Evolutionary conservation across 1,140 invertebrate species (phyloP), one percentile per base, ranked within the genome.

Genomic region (Dendrolimus kikuchii): DNA sequence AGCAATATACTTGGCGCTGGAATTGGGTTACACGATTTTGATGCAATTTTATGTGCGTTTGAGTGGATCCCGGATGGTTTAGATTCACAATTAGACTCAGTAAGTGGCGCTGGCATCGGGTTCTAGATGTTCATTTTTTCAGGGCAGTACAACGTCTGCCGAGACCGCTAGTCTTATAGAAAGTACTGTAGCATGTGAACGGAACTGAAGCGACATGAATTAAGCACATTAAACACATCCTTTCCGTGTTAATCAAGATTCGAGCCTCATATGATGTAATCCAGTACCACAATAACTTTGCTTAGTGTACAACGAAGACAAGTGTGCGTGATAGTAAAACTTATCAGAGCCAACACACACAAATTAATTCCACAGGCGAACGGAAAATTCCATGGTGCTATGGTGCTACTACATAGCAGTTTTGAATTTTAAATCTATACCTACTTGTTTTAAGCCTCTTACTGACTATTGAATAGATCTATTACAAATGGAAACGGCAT

Each of bases 361-460:
- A 59, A 55, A 63, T 63, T 63, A 61, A 62, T 59, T 59, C 59
- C 51, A 64, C 60, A 57, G 51, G 46, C 39, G 46, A 51, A 38
- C 71, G 73, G 73, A 76, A 76, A 74, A 60, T 76, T 74, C 73
- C 73, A 76, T 60, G 48, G 59, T 46, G 49, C 41, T 40, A 51
- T 38, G 45, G 64, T 51, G 57, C 41, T 68, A 23, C 36, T 37
- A 49, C n/a, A 51, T 6, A n/a, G 7, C 23, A 10, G 42, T 48
- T 68, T 69, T 64, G 62, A 66, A 77, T 59, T 77, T 70, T 62
- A 74, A 72, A 70, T 67, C 54, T 46, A 59, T 43, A 48, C 60
- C 23, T 23, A 23, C 23, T 64, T 55, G 53, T 53, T 52, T 64
- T 52, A 60, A 7, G 59, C 61, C 57, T 54, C 60, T 64, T 62